Evolutionary conservation across 2,888 invertebrate species (phyloP), one percentile per base, ranked within the genome.

Genomic region (Cheilosia urbana): DNA sequence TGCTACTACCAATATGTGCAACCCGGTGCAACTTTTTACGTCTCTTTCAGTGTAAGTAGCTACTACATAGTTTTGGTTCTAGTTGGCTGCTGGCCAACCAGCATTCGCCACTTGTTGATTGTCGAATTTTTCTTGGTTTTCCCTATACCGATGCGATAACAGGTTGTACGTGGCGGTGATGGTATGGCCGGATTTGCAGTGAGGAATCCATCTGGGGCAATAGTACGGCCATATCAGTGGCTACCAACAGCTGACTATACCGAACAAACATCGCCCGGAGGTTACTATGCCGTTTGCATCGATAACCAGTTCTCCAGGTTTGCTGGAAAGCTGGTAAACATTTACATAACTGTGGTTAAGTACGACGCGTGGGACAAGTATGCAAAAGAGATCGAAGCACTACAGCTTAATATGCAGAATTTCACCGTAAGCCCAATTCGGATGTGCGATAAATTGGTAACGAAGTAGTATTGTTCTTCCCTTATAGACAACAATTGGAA

Each of bases 1-100:
- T 98, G 98, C 93, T 98, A 98, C 93, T 98, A 95, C 92, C 98
- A 98, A 93, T 97, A 96, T 93, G 97, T 98, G 79, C 96, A 97
- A 90, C 95, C 96, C 73, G 97, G 97, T 69, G 97, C 98, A 24
- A 97, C 97, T 81, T 96, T 98, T 91, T 98, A 97, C 93, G 97
- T 98, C 84, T 97, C 97, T 89, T 98, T 97, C 93, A 98, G 98
- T 95, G 98, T 98, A 92, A 92, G 90, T 90, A 37, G 37, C 13
- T 37, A 55, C 62, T 15, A 6, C 3, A 55, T 17, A 30, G 1
- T 15, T 45, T 51, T 15, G 21, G 40, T 81, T 85, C 71, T 77
- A 57, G 24, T 71, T 78, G 82, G 77, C 71, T 17, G 34, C 17
- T 73, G 40, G 75, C 82, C 85, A 85, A 85, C 76, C 76, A 60